A percentile compares a stretch with the other conserved stretches of the same genome.
phyloP scores from a whole-genome alignment of 2,797 vertebrate species.

The Heteromormyrus szaboi region DNA sequence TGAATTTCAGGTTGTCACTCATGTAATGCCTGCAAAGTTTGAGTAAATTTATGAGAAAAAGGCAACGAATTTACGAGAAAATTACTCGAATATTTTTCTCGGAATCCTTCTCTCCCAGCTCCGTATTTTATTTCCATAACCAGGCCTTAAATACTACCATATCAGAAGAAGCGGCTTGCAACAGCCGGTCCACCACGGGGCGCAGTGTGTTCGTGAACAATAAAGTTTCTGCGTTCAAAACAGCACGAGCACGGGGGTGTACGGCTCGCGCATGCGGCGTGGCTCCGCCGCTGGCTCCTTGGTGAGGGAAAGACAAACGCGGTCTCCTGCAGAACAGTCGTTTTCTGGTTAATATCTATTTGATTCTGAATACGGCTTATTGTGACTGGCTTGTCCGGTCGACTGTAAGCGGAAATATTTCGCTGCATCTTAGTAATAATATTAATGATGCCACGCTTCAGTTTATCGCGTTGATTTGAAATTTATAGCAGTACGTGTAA shows the following conservation, averaged over 20 bases:
- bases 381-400: not conserved
- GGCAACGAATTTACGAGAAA: not conserved
- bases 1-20: not conserved
- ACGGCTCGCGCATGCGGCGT: rapidly evolving
- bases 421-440: not conserved
- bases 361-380: not conserved
- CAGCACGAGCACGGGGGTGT: conserved; percentile 63
- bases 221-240: conserved; percentile 32
- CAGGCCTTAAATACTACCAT: not conserved
- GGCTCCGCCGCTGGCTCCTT: not conserved
- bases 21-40: not conserved
- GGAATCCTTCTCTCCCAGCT: not conserved
- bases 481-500: not conserved
- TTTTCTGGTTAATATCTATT: not conserved
- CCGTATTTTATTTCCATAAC: not conserved
- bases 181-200: not conserved
- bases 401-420: not conserved
- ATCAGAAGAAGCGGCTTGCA: not conserved
- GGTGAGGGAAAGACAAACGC: not conserved
- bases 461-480: not conserved
- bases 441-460: not conserved
- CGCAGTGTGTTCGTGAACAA: not conserved
- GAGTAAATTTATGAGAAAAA: not conserved
- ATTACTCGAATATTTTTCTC: not conserved
- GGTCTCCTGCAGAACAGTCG: not conserved